Conservation (phyloP, 1,140 invertebrate species). For the Zaprionus camerounensis region DNA sequence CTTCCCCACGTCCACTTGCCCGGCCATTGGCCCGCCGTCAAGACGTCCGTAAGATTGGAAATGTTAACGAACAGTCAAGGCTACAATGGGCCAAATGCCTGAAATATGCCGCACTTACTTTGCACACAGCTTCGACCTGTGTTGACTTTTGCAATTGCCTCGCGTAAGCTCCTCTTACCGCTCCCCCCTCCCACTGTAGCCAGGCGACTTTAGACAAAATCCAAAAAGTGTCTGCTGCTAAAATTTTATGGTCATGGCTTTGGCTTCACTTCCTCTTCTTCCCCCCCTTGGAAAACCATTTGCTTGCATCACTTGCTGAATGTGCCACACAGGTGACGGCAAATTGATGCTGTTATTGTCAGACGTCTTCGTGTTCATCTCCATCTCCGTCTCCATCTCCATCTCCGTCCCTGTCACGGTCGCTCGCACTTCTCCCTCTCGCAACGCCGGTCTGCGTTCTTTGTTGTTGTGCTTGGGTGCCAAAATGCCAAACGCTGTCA, state of each 20-base stretch:
- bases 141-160: neutral
- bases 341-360: conserved; percentile 80
- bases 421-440: neutral
- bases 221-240: conserved; percentile 58
- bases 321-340: conserved; percentile 70
- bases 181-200: neutral
- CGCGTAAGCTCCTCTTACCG: neutral
- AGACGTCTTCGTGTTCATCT: conserved; percentile 29
- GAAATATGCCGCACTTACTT: neutral
- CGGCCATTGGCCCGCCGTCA: neutral
- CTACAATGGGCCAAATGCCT: neutral
- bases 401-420: conserved; percentile 1
- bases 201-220: conserved; percentile 9
- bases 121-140: neutral
- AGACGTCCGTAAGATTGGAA: conserved; percentile 21
- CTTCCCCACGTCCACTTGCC: neutral
- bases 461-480: conserved; percentile 63
- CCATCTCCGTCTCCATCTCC: neutral
- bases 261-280: neutral
- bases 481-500: conserved; percentile 62
- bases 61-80: conserved; percentile 3
- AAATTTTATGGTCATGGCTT: conserved; percentile 71
- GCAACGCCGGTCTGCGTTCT: conserved; percentile 27
- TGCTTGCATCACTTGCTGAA: conserved; percentile 44
- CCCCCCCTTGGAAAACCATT: conserved; percentile 14